phyloP scores from a whole-genome alignment of 2,888 invertebrate genomes.

The Rutpela maculata region DNA sequence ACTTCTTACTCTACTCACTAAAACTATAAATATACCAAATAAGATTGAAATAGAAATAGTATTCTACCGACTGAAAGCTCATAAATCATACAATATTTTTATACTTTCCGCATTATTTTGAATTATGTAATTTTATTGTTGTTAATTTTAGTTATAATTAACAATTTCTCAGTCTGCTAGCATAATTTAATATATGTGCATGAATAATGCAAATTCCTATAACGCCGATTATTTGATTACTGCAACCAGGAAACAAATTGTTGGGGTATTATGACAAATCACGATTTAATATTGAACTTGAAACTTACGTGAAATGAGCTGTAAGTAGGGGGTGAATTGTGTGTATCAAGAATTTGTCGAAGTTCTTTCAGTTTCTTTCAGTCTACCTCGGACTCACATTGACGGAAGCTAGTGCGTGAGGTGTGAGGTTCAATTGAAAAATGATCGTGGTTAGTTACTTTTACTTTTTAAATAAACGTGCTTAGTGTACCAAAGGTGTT shows the following conservation, averaged over 20 bases:
- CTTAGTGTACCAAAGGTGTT: conserved; percentile 1
- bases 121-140: no score
- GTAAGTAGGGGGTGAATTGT: conserved; percentile 27
- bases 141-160: not conserved
- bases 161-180: not conserved
- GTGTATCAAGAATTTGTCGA: not conserved
- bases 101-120: no score
- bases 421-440: not conserved
- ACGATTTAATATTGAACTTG: conserved; percentile 29
- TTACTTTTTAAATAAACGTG: not conserved
- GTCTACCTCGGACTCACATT: not conserved
- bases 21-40: no score
- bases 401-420: conserved; percentile 8
- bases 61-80: no score
- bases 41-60: no score
- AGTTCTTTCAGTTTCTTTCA: conserved; percentile 24
- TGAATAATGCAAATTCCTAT: not conserved
- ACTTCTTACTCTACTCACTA: no score
- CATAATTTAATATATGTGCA: not conserved
- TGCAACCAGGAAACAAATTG: conserved; percentile 12
- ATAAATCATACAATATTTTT: no score
- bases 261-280: not conserved
- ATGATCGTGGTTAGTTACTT: conserved; percentile 29
- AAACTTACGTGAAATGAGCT: conserved; percentile 8
- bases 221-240: not conserved